Conservation (phyloP, 2,888 invertebrate genomes). For the Incurvaria masculella region DNA sequence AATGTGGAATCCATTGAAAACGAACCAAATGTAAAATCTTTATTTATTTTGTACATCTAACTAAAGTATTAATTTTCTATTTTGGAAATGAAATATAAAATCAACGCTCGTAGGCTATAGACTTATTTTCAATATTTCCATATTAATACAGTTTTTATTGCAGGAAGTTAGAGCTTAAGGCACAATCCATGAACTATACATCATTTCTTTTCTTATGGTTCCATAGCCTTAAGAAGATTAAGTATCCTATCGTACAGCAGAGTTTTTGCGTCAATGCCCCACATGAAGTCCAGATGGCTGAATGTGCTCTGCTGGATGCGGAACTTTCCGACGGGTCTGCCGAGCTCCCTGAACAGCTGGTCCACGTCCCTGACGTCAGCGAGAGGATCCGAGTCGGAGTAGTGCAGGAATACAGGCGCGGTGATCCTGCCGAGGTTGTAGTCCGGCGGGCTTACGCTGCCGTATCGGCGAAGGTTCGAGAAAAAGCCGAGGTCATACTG, state of each 20-base stretch:
- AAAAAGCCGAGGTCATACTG: slow-evolving; percentile 49
- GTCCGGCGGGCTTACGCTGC: slow-evolving; percentile 44
- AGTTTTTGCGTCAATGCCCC: slow-evolving; percentile 59
- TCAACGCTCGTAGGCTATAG: no score
- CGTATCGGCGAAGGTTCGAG: slow-evolving; percentile 41
- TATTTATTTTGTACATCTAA: no score
- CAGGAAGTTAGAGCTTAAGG: no score
- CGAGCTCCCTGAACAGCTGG: slow-evolving; percentile 47
- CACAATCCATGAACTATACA: no score
- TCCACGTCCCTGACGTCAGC: slow-evolving; percentile 54
- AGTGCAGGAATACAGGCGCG: slow-evolving; percentile 49
- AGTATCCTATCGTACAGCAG: slow-evolving; percentile 58
- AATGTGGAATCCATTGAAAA: no score
- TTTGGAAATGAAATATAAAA: no score
- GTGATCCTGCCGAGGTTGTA: slow-evolving; percentile 44
- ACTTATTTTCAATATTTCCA: no score
- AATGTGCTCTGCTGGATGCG: slow-evolving; percentile 55
- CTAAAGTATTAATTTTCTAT: no score
- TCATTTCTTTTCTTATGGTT: no score
- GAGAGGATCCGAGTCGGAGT: slow-evolving; percentile 51
- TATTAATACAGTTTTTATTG: no score
- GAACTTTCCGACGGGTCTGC: slow-evolving; percentile 54
- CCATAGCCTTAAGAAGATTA: slow-evolving; percentile 44
- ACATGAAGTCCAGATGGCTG: slow-evolving; percentile 69
- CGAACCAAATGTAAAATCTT: no score